Percentiles rank a stretch among this genome's conserved stretches.
These are phyloP conservation scores for Cyclina sinensis DNA, from an alignment of 1,140 invertebrate species.

Conservation along the genomic window DNA sequence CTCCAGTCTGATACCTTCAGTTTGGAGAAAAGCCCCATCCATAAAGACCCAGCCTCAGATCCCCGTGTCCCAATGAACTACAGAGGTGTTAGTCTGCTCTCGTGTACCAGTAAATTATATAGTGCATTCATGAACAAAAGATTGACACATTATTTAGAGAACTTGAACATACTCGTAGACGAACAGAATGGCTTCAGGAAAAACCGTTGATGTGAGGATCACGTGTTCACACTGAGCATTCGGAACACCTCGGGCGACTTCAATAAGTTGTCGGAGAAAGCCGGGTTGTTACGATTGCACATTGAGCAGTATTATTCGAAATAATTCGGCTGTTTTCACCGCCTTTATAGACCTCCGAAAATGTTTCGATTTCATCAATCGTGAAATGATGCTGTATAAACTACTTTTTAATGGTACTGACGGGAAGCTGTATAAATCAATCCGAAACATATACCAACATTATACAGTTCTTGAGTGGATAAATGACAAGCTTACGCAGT, in stretches of 20 bases:
- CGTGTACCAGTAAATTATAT: too few species aligned
- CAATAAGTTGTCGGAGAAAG: too few species aligned
- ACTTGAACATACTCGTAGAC: too few species aligned
- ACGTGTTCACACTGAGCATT: too few species aligned
- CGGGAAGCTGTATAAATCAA: slow-evolving; percentile 2
- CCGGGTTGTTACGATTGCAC: too few species aligned
- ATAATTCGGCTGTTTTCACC: background rate
- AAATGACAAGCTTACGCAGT: too few species aligned
- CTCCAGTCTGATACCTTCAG: slow-evolving; percentile 19
- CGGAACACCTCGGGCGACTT: too few species aligned
- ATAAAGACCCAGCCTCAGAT: slow-evolving; percentile 16
- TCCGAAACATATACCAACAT: too few species aligned
- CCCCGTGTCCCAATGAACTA: slow-evolving; percentile 30
- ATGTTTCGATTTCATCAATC: slow-evolving; percentile 32
- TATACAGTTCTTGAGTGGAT: too few species aligned
- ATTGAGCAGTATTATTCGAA: slow-evolving; percentile 41
- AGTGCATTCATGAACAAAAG: slow-evolving; percentile 33
- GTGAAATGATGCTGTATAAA: slow-evolving; percentile 27
- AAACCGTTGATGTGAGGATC: too few species aligned
- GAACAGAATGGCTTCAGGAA: too few species aligned
- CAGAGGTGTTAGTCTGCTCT: too few species aligned
- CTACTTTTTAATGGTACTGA: slow-evolving; percentile 9
- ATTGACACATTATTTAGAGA: slow-evolving; percentile 8
- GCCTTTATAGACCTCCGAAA: slow-evolving; percentile 32
- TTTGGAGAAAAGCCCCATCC: slow-evolving; percentile 45